These are phyloP conservation scores for Bucorvus abyssinicus DNA, from an alignment of 2,797 vertebrate genomes.

Conservation along the genomic window DNA sequence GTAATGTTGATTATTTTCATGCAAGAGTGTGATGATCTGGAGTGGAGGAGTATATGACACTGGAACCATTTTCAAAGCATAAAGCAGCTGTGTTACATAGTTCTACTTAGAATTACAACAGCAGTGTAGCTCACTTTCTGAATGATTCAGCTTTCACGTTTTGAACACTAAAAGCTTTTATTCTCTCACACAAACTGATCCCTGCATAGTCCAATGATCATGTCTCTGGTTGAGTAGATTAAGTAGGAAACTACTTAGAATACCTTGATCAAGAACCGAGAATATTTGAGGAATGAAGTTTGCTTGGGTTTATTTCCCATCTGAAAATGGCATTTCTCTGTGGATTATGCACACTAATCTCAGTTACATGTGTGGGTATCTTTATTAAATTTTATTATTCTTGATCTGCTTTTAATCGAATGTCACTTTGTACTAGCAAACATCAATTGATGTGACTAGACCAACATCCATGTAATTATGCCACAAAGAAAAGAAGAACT, in stretches of 20 bases:
- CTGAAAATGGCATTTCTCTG: background rate
- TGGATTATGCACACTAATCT: background rate
- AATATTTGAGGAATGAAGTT: background rate
- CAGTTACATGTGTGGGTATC: background rate
- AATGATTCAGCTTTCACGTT: slow-evolving; percentile 12
- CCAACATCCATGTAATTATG: background rate
- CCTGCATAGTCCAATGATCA: background rate
- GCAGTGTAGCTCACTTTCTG: slow-evolving; percentile 14
- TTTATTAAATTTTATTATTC: background rate
- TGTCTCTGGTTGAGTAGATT: slow-evolving; percentile 11
- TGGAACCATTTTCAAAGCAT: background rate
- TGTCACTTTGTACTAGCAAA: background rate
- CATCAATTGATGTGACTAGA: background rate
- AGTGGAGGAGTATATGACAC: background rate
- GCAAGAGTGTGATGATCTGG: slow-evolving; percentile 37
- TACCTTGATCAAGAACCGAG: background rate
- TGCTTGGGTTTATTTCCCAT: background rate
- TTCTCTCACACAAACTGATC: slow-evolving; percentile 1
- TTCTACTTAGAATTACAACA: slow-evolving; percentile 45
- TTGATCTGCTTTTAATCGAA: background rate
- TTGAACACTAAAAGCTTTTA: slow-evolving; percentile 23
- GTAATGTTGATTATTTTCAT: slow-evolving; percentile 45
- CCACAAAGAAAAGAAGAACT: background rate
- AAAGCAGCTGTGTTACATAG: slow-evolving; percentile 24
- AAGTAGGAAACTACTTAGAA: background rate